Evolutionary conservation across 2,888 invertebrate genomes (phyloP).

Genomic region (Horisme vitalbata): DNA sequence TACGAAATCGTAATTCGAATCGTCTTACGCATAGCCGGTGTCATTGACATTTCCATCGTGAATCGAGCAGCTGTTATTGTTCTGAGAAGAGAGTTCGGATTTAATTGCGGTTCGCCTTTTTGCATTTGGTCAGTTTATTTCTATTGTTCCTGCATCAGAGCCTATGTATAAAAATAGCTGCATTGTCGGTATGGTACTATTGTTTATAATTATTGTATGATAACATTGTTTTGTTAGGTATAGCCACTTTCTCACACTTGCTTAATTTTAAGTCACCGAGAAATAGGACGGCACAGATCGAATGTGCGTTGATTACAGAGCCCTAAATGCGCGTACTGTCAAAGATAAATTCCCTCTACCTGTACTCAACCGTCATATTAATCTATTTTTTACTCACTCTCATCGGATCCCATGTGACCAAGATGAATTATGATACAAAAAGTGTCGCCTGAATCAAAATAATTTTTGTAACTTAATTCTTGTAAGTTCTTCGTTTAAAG

Average conservation of each 20-base stretch:
- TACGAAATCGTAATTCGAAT: constrained; percentile 31
- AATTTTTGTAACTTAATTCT: too few species aligned
- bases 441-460: too few species aligned
- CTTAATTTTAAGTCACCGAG: too few species aligned
- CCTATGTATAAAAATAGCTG: not conserved
- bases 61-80: constrained; percentile 24
- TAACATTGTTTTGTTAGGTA: not conserved
- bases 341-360: too few species aligned
- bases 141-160: not conserved
- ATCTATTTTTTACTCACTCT: too few species aligned
- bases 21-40: constrained; percentile 31
- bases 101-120: constrained; percentile 1
- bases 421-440: too few species aligned
- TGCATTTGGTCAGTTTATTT: not conserved
- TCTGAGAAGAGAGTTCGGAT: constrained; percentile 13
- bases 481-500: not conserved
- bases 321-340: too few species aligned
- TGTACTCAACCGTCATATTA: too few species aligned
- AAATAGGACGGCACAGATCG: too few species aligned
- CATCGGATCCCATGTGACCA: too few species aligned
- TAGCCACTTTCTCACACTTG: too few species aligned
- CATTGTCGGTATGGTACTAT: not conserved
- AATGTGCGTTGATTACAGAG: too few species aligned
- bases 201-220: constrained; percentile 5
- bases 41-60: constrained; percentile 29